Base-by-base conservation (phyloP, 2,888 invertebrate genomes). In the Hedya salicella region DNA sequence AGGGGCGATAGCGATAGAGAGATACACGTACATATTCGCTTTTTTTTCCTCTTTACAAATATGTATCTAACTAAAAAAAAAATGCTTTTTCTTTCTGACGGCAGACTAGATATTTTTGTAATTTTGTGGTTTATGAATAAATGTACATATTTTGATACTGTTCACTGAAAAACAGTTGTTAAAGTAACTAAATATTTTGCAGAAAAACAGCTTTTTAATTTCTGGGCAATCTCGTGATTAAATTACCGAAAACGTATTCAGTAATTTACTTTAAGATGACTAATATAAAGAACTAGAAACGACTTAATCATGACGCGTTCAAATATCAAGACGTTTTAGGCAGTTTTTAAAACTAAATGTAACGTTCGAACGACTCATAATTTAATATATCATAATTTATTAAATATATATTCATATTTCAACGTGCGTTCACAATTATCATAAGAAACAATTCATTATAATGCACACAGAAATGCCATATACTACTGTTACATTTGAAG, bases 361-460 rank as follows among this genome's bases (percentile, higher is more conserved):
- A 53, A 54, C 48, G n/a, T 56, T 50, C 44, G 19, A 32, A 56
- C 65, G 53, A 56, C 49, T 49, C 63, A 63, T 49, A 63, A n/a
- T 44, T 60, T 5, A 36, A 49, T 56, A 19, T 52, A 32, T 44
- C 39, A 32, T 44, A 30, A 17, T 46, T 48, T 53, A 48, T 61
- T 54, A 66, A 61, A 49, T 66, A 53, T 65, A 65, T 65, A 25
- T 63, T 36, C 66, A 59, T 48, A 62, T 59, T 56, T 61, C 40
- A 62, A 57, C 68, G 57, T 54, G 60, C 52, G 19, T 60, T 66
- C 65, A 66, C 61, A 66, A 19, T 14, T 40, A 32, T 66, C 66
- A 66, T 66, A 66, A 66, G 66, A 66, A 61, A 61, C 66, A 61
- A 21, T 66, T 66, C 66, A 48, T 42, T 66, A 42, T 66, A 66